These are phyloP conservation scores for Mactromeris polynyma DNA, from an alignment of 2,888 invertebrate genomes.

Conservation along the genomic window DNA sequence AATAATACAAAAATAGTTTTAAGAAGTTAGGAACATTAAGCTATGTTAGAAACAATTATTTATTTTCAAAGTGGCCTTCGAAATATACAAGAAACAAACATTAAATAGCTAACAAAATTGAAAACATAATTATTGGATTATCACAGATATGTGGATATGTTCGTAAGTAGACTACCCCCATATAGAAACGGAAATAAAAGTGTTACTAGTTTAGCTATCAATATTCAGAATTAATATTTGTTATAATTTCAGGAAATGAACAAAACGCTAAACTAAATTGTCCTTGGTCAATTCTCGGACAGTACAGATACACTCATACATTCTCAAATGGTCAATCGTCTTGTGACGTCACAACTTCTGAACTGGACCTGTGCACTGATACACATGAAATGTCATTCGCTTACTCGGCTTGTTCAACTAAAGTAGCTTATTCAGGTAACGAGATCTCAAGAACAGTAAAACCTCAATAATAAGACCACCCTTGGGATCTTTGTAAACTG, in stretches of 20 bases:
- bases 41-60: too few relatives aligned
- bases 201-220: background rate
- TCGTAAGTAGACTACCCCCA: background rate
- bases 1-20: too few relatives aligned
- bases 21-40: too few relatives aligned
- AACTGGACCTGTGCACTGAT: constrained; percentile 70
- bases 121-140: too few relatives aligned
- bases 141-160: too few relatives aligned
- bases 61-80: too few relatives aligned
- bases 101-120: too few relatives aligned
- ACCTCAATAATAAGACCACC: too few relatives aligned
- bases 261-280: constrained; percentile 48
- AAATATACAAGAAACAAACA: too few relatives aligned
- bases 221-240: background rate
- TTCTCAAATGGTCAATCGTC: constrained; percentile 11
- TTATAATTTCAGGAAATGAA: constrained; percentile 55
- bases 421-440: constrained; percentile 74
- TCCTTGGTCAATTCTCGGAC: constrained; percentile 58
- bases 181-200: background rate
- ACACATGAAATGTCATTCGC: constrained; percentile 69
- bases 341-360: constrained; percentile 39
- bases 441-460: too few relatives aligned
- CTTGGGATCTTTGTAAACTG: too few relatives aligned
- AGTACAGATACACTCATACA: constrained; percentile 57
- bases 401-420: constrained; percentile 69